These are phyloP conservation scores for Thinocorus orbignyianus DNA, from an alignment of 2,113 vertebrate genomes.

Conservation along the genomic window DNA sequence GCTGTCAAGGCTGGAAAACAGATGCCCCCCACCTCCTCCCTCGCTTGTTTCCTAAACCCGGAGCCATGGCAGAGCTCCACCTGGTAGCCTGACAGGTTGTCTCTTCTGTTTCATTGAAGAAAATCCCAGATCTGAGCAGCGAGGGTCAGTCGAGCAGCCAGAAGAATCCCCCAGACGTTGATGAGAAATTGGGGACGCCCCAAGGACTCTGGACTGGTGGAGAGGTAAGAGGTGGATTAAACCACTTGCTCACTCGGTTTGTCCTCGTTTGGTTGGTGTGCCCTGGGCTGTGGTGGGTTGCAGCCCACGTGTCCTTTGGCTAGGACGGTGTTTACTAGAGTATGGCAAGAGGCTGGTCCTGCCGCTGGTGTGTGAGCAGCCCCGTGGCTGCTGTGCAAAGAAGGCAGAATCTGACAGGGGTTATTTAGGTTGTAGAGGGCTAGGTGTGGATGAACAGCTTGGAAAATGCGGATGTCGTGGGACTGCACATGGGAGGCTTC, in stretches of 20 bases:
- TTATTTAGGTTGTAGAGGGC: neutral
- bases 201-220: neutral
- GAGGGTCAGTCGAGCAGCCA: neutral
- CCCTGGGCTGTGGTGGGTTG: neutral
- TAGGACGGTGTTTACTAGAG: neutral
- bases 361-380: neutral
- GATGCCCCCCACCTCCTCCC: neutral
- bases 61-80: neutral
- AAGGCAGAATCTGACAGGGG: neutral
- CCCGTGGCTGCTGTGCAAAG: neutral
- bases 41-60: neutral
- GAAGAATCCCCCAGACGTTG: neutral
- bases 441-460: neutral
- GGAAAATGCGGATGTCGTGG: neutral
- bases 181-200: slow-evolving; percentile 4
- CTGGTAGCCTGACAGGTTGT: neutral
- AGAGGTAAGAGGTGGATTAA: slow-evolving; percentile 46
- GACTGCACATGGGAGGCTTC: neutral
- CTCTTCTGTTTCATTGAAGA: slow-evolving; percentile 31
- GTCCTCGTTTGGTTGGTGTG: neutral
- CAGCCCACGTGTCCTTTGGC: neutral
- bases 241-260: neutral
- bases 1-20: neutral
- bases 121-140: neutral
- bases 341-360: neutral